Evolutionary conservation across 2,113 vertebrate species (phyloP), one percentile per base, ranked within the genome.

Genomic region (Gobius niger): DNA sequence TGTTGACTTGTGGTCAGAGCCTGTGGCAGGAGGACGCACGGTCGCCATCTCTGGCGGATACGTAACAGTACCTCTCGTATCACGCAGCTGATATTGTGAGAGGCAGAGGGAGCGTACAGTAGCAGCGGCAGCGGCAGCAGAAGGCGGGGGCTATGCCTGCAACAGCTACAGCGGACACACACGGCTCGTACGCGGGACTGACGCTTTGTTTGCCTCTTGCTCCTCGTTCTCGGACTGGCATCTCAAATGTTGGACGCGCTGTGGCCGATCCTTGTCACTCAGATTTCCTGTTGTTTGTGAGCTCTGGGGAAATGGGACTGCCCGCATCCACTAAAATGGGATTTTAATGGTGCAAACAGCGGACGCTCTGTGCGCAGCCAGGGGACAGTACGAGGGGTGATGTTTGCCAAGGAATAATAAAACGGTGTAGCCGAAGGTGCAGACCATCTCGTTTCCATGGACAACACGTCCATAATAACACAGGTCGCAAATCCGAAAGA

Each of bases 401-500:
- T 87, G 87, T 85, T 84, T 74, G 82, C 87, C 87, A 46, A 82
- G 88, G 86, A 91, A 85, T 85, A 91, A 86, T 85, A 82, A 84
- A 80, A 78, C 84, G 85, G 85, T 81, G 84, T 72, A 65, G 78
- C 87, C 81, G 68, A 85, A 81, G 85, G 89, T 76, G 85, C 90
- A 79, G 24, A 84, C 81, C 88, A 91, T 89, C 92, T 91, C 88
- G 95, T 95, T 95, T 96, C 95, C 96, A 98, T 98, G 96, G 96
- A 98, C 95, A 94, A 95, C 94, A 96, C 95, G 93, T 96, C 96
- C 94, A 96, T 98, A 91, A 98, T 98, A 95, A 98, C 96, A 94
- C 96, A 98, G 95, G 95, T 97, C 94, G 95, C 95, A 93, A 97
- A 97, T 95, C 95, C 96, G 90, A 98, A 98, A 95, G 96, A 98